Conservation (phyloP, 2,113 vertebrate genomes). For the Cyanoliseus patagonus region DNA sequence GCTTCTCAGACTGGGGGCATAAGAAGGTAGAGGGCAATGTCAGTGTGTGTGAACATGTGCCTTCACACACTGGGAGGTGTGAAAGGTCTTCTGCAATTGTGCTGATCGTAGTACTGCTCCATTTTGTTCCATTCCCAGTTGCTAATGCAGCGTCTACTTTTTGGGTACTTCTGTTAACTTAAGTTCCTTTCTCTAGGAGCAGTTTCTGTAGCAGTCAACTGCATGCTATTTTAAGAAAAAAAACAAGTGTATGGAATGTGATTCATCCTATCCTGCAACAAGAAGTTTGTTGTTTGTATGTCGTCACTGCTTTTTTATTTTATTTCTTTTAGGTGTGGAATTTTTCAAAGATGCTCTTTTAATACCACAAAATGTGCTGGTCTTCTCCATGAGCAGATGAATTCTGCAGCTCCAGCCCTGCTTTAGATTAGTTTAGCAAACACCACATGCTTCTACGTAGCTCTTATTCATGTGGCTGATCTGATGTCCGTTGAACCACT, state of each 20-base stretch:
- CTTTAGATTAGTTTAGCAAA: background rate
- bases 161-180: background rate
- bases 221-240: background rate
- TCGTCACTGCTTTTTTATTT: background rate
- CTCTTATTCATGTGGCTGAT: background rate
- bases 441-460: background rate
- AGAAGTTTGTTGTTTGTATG: background rate
- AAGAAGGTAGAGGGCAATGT: background rate
- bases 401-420: background rate
- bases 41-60: background rate
- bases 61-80: fast-evolving
- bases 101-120: background rate
- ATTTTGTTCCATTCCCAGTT: background rate
- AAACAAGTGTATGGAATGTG: background rate
- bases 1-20: background rate
- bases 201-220: background rate
- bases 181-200: background rate
- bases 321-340: background rate
- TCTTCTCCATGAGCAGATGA: background rate
- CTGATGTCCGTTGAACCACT: fast-evolving
- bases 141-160: background rate
- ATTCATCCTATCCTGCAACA: background rate
- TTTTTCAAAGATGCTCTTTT: background rate
- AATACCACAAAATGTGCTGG: background rate
- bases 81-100: background rate